A percentile compares a stretch with the other conserved stretches of the same genome.
Evolutionary conservation across 1,140 invertebrate genomes (phyloP).

Genomic region (Trichonephila clavipes): DNA sequence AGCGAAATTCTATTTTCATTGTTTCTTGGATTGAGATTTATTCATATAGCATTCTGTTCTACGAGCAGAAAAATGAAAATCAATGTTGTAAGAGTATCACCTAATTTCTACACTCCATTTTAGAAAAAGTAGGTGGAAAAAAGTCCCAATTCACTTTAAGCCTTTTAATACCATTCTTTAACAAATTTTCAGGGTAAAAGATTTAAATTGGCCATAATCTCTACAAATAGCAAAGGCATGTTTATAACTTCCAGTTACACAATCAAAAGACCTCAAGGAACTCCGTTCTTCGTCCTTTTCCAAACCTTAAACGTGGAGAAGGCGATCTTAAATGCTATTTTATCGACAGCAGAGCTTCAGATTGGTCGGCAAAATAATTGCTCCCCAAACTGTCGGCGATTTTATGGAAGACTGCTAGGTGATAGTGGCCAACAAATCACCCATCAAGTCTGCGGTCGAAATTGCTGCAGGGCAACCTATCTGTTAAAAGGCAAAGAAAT

Average conservation of each 20-base stretch:
- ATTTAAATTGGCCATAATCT: neutral
- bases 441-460: neutral
- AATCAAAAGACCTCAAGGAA: neutral
- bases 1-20: neutral
- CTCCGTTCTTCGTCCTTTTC: neutral
- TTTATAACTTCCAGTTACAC: constrained; percentile 23
- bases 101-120: too few relatives aligned
- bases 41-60: too few relatives aligned
- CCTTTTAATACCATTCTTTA: neutral
- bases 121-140: neutral
- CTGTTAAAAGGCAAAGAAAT: neutral
- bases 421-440: constrained; percentile 53
- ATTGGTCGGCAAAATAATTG: constrained; percentile 29
- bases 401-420: constrained; percentile 38
- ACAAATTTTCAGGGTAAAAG: neutral
- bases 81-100: neutral
- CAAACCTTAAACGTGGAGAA: neutral
- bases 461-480: neutral
- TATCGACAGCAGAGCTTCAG: neutral
- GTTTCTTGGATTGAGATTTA: neutral
- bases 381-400: neutral
- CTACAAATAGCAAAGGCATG: neutral
- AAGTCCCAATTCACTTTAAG: neutral
- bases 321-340: constrained; percentile 1
- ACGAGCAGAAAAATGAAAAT: neutral